These are phyloP conservation scores for Luidia sarsii DNA, from an alignment of 53 echinoderm and acorn worm species.

Conservation along the genomic window DNA sequence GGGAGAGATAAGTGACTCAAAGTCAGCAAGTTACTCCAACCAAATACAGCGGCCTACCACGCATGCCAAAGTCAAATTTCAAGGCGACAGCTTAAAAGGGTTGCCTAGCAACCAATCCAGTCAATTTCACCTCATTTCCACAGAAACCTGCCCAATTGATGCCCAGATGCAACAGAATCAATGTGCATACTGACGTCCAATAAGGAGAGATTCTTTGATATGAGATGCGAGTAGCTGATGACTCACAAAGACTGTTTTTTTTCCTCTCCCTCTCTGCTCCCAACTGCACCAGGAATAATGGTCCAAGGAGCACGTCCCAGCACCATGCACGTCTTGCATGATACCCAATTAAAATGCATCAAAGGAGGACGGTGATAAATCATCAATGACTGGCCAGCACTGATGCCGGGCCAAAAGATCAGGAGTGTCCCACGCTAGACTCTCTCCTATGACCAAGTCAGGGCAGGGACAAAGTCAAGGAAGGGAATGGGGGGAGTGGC, in stretches of 20 bases:
- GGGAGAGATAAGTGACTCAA: too few relatives aligned
- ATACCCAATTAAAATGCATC: conserved; percentile 30
- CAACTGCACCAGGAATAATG: too few relatives aligned
- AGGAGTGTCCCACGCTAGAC: background rate
- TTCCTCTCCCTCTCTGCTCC: background rate
- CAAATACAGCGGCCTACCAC: too few relatives aligned
- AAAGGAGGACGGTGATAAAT: conserved; percentile 29
- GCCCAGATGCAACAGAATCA: background rate
- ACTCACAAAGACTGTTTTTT: conserved; percentile 43
- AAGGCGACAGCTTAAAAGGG: background rate
- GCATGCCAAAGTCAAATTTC: background rate
- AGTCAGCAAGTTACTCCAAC: too few relatives aligned
- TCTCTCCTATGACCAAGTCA: too few relatives aligned
- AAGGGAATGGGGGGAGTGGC: too few relatives aligned
- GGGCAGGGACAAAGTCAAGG: too few relatives aligned
- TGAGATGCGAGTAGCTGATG: too few relatives aligned
- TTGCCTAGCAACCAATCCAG: conserved; percentile 5
- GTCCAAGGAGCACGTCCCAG: too few relatives aligned
- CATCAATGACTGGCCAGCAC: conserved; percentile 18
- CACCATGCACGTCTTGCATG: conserved; percentile 9
- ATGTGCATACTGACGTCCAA: background rate
- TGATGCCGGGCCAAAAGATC: background rate
- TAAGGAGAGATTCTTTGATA: background rate
- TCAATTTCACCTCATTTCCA: background rate
- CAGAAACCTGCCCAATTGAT: background rate